These are phyloP conservation scores for Elaphurus davidianus DNA, from an alignment of 2,113 vertebrate genomes.

Conservation along the genomic window DNA sequence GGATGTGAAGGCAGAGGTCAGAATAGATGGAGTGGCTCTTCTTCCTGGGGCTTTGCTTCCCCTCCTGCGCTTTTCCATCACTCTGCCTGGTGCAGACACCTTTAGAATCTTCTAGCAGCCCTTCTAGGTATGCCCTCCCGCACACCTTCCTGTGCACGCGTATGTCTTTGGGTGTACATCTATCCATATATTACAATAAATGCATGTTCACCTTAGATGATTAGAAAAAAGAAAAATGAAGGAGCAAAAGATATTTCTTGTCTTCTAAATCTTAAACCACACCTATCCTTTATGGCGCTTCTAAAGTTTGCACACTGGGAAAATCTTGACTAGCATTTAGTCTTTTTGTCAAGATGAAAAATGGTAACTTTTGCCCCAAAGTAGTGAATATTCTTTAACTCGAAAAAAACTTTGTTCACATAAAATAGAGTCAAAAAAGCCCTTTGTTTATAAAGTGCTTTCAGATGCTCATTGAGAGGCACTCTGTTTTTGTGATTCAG, in stretches of 20 bases:
- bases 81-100: not conserved
- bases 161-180: not conserved
- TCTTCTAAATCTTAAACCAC: not conserved
- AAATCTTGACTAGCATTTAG: not conserved
- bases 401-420: not conserved
- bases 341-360: not conserved
- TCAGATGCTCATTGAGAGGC: not conserved
- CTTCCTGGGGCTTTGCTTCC: not conserved
- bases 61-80: not conserved
- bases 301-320: not conserved
- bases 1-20: slow-evolving; percentile 2
- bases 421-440: not conserved
- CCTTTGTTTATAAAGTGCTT: not conserved
- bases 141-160: not conserved
- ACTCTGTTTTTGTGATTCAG: not conserved
- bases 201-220: not conserved
- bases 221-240: not conserved
- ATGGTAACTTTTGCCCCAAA: not conserved
- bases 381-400: not conserved
- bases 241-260: not conserved
- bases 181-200: not conserved
- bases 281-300: not conserved
- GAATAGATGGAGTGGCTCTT: not conserved
- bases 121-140: not conserved
- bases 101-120: not conserved